Evolutionary conservation across 2,113 vertebrate species (phyloP).

Genomic region (Morphnarchus princeps): DNA sequence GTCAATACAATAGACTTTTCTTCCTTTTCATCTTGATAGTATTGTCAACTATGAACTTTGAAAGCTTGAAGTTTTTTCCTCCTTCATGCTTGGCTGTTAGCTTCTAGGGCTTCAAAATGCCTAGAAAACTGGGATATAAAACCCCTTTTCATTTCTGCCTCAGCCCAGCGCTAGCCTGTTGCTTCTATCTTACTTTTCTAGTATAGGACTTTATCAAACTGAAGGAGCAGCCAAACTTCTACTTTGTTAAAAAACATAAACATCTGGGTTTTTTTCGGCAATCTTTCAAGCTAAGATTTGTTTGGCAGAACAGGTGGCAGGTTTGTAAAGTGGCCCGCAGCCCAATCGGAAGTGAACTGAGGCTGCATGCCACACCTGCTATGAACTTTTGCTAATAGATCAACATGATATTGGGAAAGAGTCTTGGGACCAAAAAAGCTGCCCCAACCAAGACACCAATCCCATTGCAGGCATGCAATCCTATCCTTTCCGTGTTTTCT

Average conservation of each 20-base stretch:
- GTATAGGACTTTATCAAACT: background rate
- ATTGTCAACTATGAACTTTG: slow-evolving; percentile 21
- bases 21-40: background rate
- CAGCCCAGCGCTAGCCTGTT: background rate
- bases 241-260: background rate
- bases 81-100: background rate
- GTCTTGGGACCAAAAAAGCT: background rate
- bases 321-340: background rate
- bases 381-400: background rate
- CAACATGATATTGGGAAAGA: background rate
- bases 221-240: background rate
- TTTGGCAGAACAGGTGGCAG: background rate
- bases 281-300: background rate
- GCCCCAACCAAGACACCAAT: background rate
- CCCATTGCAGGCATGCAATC: background rate
- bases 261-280: background rate
- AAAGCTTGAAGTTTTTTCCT: background rate
- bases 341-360: background rate
- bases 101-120: background rate
- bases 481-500: background rate
- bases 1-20: slow-evolving; percentile 39
- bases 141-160: background rate
- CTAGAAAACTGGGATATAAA: background rate
- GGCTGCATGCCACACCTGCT: background rate
- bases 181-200: background rate